These are phyloP conservation scores for Alaudala cheleensis DNA, from an alignment of 2,113 vertebrate species.

Conservation along the genomic window DNA sequence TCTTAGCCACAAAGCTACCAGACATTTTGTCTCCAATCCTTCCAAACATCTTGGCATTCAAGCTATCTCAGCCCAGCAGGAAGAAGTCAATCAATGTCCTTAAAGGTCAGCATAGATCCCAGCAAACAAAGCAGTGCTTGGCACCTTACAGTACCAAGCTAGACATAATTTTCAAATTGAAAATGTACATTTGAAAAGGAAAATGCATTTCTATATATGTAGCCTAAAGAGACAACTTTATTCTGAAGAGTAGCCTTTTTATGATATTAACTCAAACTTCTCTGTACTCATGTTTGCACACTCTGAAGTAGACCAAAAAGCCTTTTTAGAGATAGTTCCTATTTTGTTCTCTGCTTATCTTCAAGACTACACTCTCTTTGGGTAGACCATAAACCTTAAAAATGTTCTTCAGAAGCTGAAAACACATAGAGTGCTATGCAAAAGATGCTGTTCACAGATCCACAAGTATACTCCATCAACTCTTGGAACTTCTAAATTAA, in stretches of 20 bases:
- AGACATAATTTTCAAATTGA: neutral
- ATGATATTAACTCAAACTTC: neutral
- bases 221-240: neutral
- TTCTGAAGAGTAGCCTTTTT: neutral
- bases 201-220: neutral
- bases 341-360: neutral
- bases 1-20: conserved; percentile 18
- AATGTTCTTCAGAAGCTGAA: neutral
- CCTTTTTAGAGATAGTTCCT: neutral
- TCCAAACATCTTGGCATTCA: neutral
- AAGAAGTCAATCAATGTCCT: neutral
- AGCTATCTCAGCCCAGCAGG: neutral
- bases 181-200: neutral
- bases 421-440: neutral
- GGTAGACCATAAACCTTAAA: neutral
- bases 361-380: neutral
- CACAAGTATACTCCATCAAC: neutral
- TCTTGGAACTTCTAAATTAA: neutral
- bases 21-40: conserved; percentile 36
- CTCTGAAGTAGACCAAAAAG: neutral
- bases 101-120: neutral
- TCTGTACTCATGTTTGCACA: neutral
- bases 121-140: neutral
- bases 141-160: neutral
- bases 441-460: neutral